phyloP scores from a whole-genome alignment of 92 coral and sea anemone species.

The Palythoa heliodiscus region DNA sequence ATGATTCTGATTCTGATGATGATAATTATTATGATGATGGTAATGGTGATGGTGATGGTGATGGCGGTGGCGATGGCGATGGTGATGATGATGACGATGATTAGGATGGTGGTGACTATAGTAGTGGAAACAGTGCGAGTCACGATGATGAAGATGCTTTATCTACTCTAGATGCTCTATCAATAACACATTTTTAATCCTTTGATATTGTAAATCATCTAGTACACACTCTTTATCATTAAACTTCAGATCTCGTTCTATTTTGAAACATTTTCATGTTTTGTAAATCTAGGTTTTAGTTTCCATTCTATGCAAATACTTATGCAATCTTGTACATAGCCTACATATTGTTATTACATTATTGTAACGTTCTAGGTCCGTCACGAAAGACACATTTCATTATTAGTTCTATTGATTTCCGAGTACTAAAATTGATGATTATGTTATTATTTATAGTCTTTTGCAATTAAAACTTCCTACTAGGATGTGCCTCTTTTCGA shows the following conservation, averaged over 20 bases:
- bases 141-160: background rate
- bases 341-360: too few species aligned
- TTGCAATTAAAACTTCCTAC: background rate
- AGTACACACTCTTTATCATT: too few species aligned
- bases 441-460: background rate
- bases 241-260: too few species aligned
- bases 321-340: too few species aligned
- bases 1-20: background rate
- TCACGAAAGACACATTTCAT: background rate
- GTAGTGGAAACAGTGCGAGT: background rate
- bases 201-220: too few species aligned
- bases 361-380: too few species aligned
- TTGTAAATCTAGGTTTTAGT: too few species aligned
- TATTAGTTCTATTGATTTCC: background rate
- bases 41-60: background rate
- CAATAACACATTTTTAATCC: too few species aligned
- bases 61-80: background rate
- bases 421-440: background rate
- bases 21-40: background rate
- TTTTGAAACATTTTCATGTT: too few species aligned
- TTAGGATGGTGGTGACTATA: background rate
- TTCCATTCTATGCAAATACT: too few species aligned
- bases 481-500: slow-evolving; percentile 97
- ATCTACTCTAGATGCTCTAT: too few species aligned
- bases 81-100: background rate